Conservation (phyloP, 1,140 invertebrate genomes). For the Orussus abietinus region DNA sequence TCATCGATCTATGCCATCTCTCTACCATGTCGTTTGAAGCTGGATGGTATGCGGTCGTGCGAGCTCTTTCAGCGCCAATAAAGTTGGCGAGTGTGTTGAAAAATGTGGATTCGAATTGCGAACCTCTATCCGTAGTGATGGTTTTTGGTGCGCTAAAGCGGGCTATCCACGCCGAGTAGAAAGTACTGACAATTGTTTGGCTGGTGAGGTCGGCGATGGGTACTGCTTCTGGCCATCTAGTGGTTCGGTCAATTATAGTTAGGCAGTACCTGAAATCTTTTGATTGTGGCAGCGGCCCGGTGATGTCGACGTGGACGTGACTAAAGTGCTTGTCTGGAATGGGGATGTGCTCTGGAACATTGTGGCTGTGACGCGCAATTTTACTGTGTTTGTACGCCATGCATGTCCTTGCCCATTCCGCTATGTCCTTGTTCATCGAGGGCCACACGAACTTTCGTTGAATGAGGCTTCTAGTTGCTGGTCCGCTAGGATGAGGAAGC, state of each 20-base stretch:
- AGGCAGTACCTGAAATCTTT: slow-evolving; percentile 20
- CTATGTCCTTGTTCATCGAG: slow-evolving; percentile 26
- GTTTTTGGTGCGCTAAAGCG: slow-evolving; percentile 27
- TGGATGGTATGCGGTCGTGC: slow-evolving; percentile 28
- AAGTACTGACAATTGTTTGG: slow-evolving; percentile 19
- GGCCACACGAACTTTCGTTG: too few relatives aligned
- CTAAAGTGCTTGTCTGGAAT: slow-evolving; percentile 15
- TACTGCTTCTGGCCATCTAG: too few relatives aligned
- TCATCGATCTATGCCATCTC: slow-evolving; percentile 35
- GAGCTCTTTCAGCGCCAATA: slow-evolving; percentile 9
- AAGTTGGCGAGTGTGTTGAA: slow-evolving; percentile 6
- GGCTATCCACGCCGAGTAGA: slow-evolving; percentile 27
- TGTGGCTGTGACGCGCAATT: slow-evolving; percentile 19
- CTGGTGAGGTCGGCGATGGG: slow-evolving; percentile 29
- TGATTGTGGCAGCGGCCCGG: not conserved
- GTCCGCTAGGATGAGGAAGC: slow-evolving; percentile 16
- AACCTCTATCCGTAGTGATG: slow-evolving; percentile 31
- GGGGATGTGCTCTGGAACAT: slow-evolving; percentile 19
- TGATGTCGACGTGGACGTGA: slow-evolving; percentile 23
- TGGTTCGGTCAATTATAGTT: too few relatives aligned
- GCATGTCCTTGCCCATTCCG: slow-evolving; percentile 24
- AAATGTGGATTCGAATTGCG: slow-evolving; percentile 35
- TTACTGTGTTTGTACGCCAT: slow-evolving; percentile 28
- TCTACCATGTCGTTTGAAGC: slow-evolving; percentile 39
- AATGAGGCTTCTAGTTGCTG: slow-evolving; percentile 16